Percentiles rank a stretch among this genome's conserved stretches.
These are phyloP conservation scores for Spilosoma lubricipeda DNA, from an alignment of 2,888 invertebrate genomes.

Conservation along the genomic window DNA sequence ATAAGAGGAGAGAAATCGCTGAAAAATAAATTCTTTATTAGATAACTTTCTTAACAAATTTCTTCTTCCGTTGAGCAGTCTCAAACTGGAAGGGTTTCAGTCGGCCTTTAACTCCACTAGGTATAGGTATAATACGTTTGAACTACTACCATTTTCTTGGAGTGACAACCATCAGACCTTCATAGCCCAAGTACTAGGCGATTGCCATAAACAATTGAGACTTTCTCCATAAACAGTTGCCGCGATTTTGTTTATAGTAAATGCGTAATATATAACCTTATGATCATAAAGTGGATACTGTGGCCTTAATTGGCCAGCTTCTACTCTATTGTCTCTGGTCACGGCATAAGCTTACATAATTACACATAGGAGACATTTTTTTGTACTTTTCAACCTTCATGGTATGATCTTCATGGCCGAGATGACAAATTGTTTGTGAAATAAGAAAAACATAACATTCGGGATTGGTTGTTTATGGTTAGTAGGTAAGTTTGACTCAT, in stretches of 20 bases:
- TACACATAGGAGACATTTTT: slow-evolving; percentile 26
- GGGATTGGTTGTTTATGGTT: slow-evolving; percentile 22
- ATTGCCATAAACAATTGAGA: neutral
- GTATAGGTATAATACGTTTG: too few relatives aligned
- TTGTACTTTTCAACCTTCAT: slow-evolving; percentile 40
- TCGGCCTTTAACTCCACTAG: too few relatives aligned
- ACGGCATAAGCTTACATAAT: slow-evolving; percentile 18
- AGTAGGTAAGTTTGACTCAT: slow-evolving; percentile 1
- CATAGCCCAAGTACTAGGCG: too few relatives aligned
- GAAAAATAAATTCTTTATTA: neutral
- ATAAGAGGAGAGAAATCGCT: too few relatives aligned
- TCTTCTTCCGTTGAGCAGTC: too few relatives aligned
- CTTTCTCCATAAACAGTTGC: neutral
- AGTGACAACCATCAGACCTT: too few relatives aligned
- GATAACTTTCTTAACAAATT: neutral
- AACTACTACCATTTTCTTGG: too few relatives aligned
- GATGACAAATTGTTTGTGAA: slow-evolving; percentile 37
- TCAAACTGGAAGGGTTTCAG: too few relatives aligned
- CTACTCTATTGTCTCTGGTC: slow-evolving; percentile 19
- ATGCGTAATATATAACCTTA: neutral
- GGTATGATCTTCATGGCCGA: slow-evolving; percentile 29
- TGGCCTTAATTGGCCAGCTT: slow-evolving; percentile 12
- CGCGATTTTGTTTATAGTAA: neutral
- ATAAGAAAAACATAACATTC: slow-evolving; percentile 30
- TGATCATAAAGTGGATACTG: neutral